Conservation (phyloP, 2,888 invertebrate genomes). For the Cryptosula pallasiana region DNA sequence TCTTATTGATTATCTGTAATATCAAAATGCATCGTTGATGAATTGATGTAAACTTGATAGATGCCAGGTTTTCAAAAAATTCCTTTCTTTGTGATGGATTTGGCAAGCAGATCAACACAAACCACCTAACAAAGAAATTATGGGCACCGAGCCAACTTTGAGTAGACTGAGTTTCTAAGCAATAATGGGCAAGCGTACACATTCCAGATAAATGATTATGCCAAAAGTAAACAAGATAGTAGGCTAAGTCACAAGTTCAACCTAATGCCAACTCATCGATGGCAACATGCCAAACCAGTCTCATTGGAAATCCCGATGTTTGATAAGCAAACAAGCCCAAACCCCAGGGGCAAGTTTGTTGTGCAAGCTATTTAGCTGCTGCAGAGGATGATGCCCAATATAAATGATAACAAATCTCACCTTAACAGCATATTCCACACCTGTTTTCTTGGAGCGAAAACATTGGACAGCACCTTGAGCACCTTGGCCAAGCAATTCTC, state of each 20-base stretch:
- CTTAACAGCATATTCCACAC: constrained; percentile 92
- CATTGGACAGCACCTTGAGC: constrained; percentile 94
- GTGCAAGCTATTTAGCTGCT: no score
- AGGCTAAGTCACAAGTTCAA: background rate
- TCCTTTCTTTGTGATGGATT: background rate
- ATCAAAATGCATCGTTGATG: background rate
- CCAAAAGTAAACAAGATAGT: background rate
- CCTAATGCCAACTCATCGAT: background rate
- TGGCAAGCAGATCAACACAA: background rate
- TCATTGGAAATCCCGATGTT: background rate
- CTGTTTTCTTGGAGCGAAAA: constrained; percentile 83
- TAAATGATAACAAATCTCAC: constrained; percentile 40
- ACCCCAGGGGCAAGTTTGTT: no score
- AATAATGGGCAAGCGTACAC: background rate
- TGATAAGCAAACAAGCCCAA: no score
- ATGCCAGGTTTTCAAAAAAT: background rate
- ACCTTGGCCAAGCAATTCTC: constrained; percentile 91
- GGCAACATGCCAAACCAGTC: background rate
- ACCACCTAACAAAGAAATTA: background rate
- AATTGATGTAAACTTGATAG: background rate
- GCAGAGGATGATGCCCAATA: background rate
- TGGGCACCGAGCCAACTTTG: background rate
- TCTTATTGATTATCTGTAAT: constrained; percentile 78
- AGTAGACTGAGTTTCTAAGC: background rate
- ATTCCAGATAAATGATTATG: background rate